Evolutionary conservation across 1,140 invertebrate species (phyloP).

Genomic region (Camponotus floridanus): DNA sequence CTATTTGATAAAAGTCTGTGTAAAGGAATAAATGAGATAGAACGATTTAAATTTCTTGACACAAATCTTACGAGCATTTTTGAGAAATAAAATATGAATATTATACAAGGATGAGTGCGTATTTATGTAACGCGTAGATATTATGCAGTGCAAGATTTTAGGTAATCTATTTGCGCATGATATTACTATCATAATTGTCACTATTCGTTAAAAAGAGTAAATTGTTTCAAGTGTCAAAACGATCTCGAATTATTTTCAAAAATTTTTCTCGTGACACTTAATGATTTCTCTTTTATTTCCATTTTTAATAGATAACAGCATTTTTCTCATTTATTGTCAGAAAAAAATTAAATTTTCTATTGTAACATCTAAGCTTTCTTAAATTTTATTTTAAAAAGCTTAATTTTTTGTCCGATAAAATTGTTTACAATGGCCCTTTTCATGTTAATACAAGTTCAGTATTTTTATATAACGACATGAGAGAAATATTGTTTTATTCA

Average conservation of each 20-base stretch:
- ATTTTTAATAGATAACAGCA: background rate
- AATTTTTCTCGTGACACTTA: background rate
- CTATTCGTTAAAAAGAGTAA: slow-evolving; percentile 37
- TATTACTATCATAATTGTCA: slow-evolving; percentile 48
- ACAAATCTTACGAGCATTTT: background rate
- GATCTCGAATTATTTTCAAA: background rate
- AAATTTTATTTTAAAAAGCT: slow-evolving; percentile 7
- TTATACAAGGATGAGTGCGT: background rate
- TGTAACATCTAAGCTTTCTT: background rate
- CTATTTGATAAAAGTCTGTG: slow-evolving; percentile 73
- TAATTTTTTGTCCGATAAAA: slow-evolving; percentile 1
- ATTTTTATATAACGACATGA: slow-evolving; percentile 47
- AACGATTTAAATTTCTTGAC: slow-evolving; percentile 13
- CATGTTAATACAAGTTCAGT: slow-evolving; percentile 35
- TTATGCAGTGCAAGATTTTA: slow-evolving; percentile 33
- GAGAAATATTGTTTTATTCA: slow-evolving; percentile 8
- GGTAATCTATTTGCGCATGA: background rate
- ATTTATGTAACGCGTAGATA: slow-evolving; percentile 2
- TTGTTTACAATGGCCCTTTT: slow-evolving; percentile 49
- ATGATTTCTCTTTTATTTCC: background rate
- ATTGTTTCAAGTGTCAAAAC: slow-evolving; percentile 26
- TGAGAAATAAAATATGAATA: background rate
- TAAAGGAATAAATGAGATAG: background rate
- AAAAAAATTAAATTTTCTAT: background rate
- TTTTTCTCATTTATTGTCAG: background rate